These are phyloP conservation scores for Parazoanthus darwini DNA, from an alignment of 92 coral and sea anemone species.

Conservation along the genomic window DNA sequence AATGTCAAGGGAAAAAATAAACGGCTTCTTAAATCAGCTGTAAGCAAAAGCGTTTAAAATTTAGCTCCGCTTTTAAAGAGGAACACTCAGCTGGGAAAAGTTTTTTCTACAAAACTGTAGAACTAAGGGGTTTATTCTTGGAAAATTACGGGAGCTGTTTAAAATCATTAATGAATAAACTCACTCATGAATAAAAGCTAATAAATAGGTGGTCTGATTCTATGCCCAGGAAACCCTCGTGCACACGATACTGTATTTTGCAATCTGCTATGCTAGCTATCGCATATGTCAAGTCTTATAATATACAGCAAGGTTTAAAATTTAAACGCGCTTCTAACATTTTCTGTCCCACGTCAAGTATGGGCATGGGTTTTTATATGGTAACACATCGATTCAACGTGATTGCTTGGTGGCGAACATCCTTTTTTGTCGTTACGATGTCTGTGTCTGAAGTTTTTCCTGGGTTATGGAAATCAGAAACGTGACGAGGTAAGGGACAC, in stretches of 20 bases:
- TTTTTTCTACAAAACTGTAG: no score
- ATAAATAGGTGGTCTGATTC: not conserved
- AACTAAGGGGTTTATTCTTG: not conserved
- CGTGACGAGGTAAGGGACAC: conserved; percentile 8
- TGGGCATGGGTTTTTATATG: not conserved
- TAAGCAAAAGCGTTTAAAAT: no score
- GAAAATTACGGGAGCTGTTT: not conserved
- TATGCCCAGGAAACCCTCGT: conserved; percentile 16
- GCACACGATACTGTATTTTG: not conserved
- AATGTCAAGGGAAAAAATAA: no score
- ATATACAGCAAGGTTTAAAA: not conserved
- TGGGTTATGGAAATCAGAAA: conserved; percentile 28
- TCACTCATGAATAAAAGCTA: not conserved
- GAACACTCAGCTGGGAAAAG: no score
- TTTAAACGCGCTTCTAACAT: not conserved
- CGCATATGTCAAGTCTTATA: not conserved
- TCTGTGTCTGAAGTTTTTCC: conserved; percentile 9
- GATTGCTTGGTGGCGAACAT: not conserved
- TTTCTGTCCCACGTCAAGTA: not conserved
- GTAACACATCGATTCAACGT: not conserved
- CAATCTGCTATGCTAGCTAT: not conserved
- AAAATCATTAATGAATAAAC: not conserved
- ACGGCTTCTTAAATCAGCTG: no score
- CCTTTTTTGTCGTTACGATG: not conserved
- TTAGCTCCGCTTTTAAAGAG: no score